Evolutionary conservation across 1,140 invertebrate species (phyloP), one percentile per base, ranked within the genome.

Genomic region (Lasioglossum albipes): DNA sequence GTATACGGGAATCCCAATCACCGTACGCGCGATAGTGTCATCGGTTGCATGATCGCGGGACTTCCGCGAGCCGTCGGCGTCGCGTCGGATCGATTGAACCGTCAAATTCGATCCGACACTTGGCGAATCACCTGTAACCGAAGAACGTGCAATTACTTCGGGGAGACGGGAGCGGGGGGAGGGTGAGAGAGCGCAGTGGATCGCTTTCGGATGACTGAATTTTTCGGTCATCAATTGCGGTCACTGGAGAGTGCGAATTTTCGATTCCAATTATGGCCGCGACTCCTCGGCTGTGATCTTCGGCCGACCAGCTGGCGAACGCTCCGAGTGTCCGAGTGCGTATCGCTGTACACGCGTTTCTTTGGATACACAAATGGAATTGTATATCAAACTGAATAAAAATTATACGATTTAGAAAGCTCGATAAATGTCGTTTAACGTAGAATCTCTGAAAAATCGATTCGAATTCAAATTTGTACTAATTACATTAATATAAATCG

Each of bases 81-180:
- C 36, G 36, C 36, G 1, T 27, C 42, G 66, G 70, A 36, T 42
- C 61, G 71, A 79, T 74, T 67, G 71, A 79, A 57, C 52, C 77
- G 77, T 74, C 74, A 74, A 79, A 79, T 66, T 57, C 62, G 77
- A 57, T 74, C 77, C 41, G 77, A 67, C 77, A 31, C 77, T 49
- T 7, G 49, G 27, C 71, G 71, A 79, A 66, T 74, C 74, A 59
- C 18, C 62, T 20, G 62, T 66, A 79, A 79, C 36, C 49, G 41
- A 71, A 79, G 70, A 79, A 67, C 70, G 49, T 74, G 77, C 71
- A 67, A 79, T 79, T 79, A 79, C 70, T 22, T 36, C 5, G 36
- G 3, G 36, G 31, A 1, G 13, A 12, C 2, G 16, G 62, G 27
- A 18, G 18, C 9, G 61, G 61, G 61, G 61, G 61, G 7, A 10